Base-by-base conservation (phyloP, 1,140 invertebrate genomes). In the Lordiphosa clarofinis region DNA sequence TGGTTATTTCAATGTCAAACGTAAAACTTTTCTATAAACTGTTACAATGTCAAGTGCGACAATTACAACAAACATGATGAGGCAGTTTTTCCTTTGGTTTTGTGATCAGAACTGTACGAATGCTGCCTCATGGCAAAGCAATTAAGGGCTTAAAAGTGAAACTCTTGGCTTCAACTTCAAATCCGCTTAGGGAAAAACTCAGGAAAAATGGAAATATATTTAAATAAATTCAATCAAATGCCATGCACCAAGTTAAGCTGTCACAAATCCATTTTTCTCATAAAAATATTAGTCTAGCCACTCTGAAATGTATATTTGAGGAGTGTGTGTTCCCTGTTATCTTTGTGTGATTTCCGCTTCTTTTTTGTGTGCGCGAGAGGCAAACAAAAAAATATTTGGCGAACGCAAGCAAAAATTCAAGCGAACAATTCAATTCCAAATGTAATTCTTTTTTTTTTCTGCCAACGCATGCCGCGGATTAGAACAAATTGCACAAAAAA, bases 401-500 rank as follows among this genome's bases (percentile, higher is more conserved):
- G 12, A 63, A 57, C 39, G 24, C 10, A 40, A 42, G 36, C 48
- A 43, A 48, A 13, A 56, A 56, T 33, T 21, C 38, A 19, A 35
- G 33, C 31, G 43, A 37, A 37, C 49, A 58, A 37, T 72, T 66
- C 55, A 68, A 68, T 81, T 76, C 56, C 47, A 46, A 46, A 67
- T 82, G 66, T 71, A 60, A 79, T n/a, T n/a, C n/a, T 63, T 62
- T 70, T 61, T 81, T 81, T 82, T 50, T 35, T 33, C 56, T 49
- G 36, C 37, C 44, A 37, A 57, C 47, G 56, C 63, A 60, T 12
- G 48, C 36, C 21, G 58, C 36, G 73, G 78, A 84, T 84, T 82
- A 76, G 69, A 54, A 78, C 50, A 82, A 82, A 82, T 82, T 76
- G 73, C 59, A 15, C 1, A 73, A 71, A 84, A 66, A 37, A 82